Base-by-base conservation (phyloP, 2,888 invertebrate genomes). In the Limenitis camilla region DNA sequence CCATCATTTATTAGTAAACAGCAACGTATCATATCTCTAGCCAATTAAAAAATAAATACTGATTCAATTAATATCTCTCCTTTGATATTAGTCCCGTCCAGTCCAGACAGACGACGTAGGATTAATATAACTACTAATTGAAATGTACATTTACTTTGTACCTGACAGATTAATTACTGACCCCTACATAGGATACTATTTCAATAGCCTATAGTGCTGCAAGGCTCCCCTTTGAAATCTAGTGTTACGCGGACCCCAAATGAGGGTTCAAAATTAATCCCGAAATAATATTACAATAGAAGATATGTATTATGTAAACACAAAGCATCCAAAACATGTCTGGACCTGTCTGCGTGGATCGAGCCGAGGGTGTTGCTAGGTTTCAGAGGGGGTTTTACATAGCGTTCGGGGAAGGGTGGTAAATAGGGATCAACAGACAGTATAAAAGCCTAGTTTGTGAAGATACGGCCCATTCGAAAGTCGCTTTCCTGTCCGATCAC, bases 281-380 rank as follows among this genome's bases (percentile, higher is more conserved):
- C 27, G 31, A 39, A 43, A 44, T 53, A 43, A 49, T 43, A 44
- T 48, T 28, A 39, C 28, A 6, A 6, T 29, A 51, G 33, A 35
- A 44, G 32, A 41, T 40, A 44, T 31, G 30, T 42, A 42, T 52
- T 39, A 52, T 42, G 30, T 43, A 40, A 42, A 44, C 42, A 51
- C 40, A 48, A 41, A 31, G 51, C 43, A 36, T n/a, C 46, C 30
- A 49, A 46, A 55, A 54, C 31, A 43, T 42, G 41, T 49, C 52
- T 39, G 43, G 19, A 38, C 27, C 10, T 44, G 36, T 45, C 47
- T 46, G 55, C 52, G 48, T 48, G 48, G 48, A 48, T 45, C 31
- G 31, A 41, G 48, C 33, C 45, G 51, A 54, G 54, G 57, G 55
- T 55, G 57, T 57, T 57, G 57, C 57, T 57, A 55, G 55, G 57